Evolutionary conservation across 2,888 invertebrate species (phyloP), one percentile per base, ranked within the genome.

Genomic region (Nephrotoma flavescens): DNA sequence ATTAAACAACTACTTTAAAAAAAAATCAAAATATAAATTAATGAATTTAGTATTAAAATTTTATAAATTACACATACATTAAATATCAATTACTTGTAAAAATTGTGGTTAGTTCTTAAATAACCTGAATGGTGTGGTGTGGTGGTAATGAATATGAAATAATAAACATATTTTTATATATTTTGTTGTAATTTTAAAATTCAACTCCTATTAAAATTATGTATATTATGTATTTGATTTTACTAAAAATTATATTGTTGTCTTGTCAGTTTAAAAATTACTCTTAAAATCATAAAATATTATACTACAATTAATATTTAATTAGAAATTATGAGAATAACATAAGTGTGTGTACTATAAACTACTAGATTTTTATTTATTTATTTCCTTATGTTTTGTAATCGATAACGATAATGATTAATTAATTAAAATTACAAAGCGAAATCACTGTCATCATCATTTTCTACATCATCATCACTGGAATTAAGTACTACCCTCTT

Each of bases 381-480:
- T 31, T 31, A 31, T 31, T 31, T 31, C 31, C 31, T 31, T 31
- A 31, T 31, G 2, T 31, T 31, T 31, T 31, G 15, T 12, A 19
- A 15, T 57, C 52, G 52, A 57, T 57, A 57, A 57, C 31, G 15
- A 57, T 52, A 52, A 52, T 6, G n/a, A 47, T 31, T 31, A 47
- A n/a, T 47, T 31, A 31, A 47, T 47, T 47, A 47, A 47, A 57
- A 5, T 57, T 57, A 57, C 52, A 57, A 57, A 11, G 52, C 52
- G 15, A 89, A 90, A 0, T 89, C 89, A 42, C 89, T 86, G 4
- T 89, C 90, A 44, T 89, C 90, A 42, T 90, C 89, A 15, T 89
- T 89, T 4, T 89, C 31, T 31, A 31, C 89, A 41, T 83, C 83
- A 15, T 83, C 83, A 83, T 83, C 83, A 83, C 83, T 83, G 9